These are phyloP conservation scores for Typhlomys cinereus DNA, from an alignment of 2,113 vertebrate genomes.

Conservation along the genomic window DNA sequence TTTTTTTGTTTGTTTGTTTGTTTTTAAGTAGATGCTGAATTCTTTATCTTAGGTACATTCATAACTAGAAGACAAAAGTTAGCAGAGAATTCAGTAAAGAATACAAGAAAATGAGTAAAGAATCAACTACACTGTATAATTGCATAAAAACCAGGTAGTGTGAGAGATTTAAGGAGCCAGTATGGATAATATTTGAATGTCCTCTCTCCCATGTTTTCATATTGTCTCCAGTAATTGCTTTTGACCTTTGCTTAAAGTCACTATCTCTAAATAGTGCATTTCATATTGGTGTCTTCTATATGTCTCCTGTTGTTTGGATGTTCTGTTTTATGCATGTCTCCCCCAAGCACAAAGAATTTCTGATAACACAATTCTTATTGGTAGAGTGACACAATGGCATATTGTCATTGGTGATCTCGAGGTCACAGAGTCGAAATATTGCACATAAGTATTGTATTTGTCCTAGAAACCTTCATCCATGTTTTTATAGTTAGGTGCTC, in stretches of 20 bases:
- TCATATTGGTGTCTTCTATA: background rate
- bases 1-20: no score
- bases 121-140: background rate
- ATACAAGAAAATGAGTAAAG: background rate
- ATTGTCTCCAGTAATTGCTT: background rate
- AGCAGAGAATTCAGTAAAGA: background rate
- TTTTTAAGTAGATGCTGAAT: background rate
- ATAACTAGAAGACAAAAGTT: constrained; percentile 5
- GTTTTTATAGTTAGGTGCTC: background rate
- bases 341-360: background rate
- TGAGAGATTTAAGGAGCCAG: background rate
- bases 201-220: background rate
- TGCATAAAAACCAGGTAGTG: background rate
- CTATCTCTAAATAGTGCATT: constrained; percentile 13
- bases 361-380: background rate
- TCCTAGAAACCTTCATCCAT: background rate
- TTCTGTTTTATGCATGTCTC: background rate
- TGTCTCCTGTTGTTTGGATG: background rate
- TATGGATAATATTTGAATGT: background rate
- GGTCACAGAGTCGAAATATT: background rate
- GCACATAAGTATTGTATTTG: background rate
- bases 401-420: constrained; percentile 1
- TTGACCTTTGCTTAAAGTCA: background rate
- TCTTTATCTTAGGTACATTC: background rate
- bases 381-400: background rate